A percentile compares a stretch with the other conserved stretches of the same genome.
These are phyloP conservation scores for Trachemys scripta DNA, from an alignment of 2,113 vertebrate genomes.

Conservation along the genomic window DNA sequence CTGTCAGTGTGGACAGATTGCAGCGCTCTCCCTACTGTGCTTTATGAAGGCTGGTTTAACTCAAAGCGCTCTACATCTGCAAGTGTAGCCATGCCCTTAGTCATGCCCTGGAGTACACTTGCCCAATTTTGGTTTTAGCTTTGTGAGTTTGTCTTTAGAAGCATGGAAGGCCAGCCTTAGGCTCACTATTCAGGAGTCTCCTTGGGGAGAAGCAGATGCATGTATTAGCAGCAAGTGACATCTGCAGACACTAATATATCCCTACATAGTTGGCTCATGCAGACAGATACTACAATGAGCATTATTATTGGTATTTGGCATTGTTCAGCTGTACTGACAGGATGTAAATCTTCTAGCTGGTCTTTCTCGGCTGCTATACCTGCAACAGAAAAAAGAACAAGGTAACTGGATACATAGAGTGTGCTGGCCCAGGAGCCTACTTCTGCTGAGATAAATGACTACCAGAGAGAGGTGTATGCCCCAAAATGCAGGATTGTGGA, in stretches of 20 bases:
- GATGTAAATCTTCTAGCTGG: fast-evolving
- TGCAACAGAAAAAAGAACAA: background rate
- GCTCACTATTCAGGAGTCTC: background rate
- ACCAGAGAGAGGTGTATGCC: background rate
- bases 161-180: background rate
- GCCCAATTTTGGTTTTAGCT: background rate
- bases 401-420: background rate
- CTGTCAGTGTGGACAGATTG: too few relatives aligned
- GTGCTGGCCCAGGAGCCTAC: background rate
- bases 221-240: background rate
- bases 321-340: background rate
- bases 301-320: fast-evolving
- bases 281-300: fast-evolving
- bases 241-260: background rate
- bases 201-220: background rate
- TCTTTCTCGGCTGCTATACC: background rate
- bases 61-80: too few relatives aligned
- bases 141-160: background rate
- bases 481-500: background rate
- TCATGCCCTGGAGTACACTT: background rate
- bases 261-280: background rate
- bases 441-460: background rate
- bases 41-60: too few relatives aligned
- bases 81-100: background rate
- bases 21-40: too few relatives aligned